phyloP scores from a whole-genome alignment of 2,888 invertebrate species.

The Petrolisthes manimaculis region DNA sequence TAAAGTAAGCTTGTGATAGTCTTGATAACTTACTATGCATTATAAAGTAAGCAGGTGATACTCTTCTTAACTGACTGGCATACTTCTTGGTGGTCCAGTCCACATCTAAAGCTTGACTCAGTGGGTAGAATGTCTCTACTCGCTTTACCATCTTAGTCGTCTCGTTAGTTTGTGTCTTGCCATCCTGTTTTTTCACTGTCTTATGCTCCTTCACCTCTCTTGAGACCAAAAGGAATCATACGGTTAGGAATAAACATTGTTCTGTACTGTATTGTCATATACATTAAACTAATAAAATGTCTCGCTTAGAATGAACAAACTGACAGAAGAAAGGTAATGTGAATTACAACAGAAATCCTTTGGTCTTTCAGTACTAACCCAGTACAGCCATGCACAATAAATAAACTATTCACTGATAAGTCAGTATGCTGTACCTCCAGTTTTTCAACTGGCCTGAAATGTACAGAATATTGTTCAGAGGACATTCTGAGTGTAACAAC shows the following conservation, averaged over 20 bases:
- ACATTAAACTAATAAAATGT: conserved; percentile 19
- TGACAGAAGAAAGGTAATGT: no score
- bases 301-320: no score
- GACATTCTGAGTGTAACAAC: neutral
- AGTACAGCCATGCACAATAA: no score
- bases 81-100: conserved; percentile 76
- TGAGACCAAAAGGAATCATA: conserved; percentile 12
- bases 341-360: no score
- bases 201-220: conserved; percentile 63
- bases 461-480: no score
- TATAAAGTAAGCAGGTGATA: conserved; percentile 81
- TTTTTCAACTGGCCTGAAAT: no score
- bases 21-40: conserved; percentile 74
- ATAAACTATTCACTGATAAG: no score
- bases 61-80: conserved; percentile 77
- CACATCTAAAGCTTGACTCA: conserved; percentile 78
- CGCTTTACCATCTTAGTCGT: conserved; percentile 78
- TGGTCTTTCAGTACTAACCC: no score
- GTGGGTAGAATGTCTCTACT: conserved; percentile 76
- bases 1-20: no score
- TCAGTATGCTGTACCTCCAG: no score
- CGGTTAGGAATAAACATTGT: conserved; percentile 5
- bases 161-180: conserved; percentile 52
- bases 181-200: conserved; percentile 47
- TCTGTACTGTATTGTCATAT: neutral